Evolutionary conservation across 1,140 invertebrate genomes (phyloP).

Genomic region (Aphaenogaster rudis): DNA sequence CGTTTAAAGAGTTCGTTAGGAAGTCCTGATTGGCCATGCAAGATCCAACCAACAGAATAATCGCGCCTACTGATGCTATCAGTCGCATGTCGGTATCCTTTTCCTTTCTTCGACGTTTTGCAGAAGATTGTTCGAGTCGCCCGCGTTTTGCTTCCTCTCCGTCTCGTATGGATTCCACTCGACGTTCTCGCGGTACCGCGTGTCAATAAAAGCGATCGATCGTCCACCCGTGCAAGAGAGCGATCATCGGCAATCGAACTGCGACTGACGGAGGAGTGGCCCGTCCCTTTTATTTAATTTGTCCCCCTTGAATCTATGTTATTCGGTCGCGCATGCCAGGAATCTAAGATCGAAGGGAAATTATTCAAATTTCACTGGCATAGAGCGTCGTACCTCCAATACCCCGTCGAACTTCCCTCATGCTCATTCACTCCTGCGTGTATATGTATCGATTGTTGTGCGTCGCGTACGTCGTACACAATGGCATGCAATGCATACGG

Average conservation of each 20-base stretch:
- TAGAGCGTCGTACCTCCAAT: conserved; percentile 68
- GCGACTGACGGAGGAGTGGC: conserved; percentile 86
- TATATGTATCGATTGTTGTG: conserved; percentile 55
- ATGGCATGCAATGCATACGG: conserved; percentile 72
- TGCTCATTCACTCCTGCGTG: conserved; percentile 37
- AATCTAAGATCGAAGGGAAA: conserved; percentile 86
- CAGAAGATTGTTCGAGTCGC: background rate
- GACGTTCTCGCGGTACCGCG: background rate
- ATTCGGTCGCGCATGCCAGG: conserved; percentile 86
- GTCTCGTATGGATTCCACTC: background rate
- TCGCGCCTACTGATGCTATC: conserved; percentile 71
- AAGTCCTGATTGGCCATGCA: conserved; percentile 88
- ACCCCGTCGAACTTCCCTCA: background rate
- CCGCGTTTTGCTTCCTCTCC: background rate
- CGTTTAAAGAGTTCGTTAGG: conserved; percentile 90
- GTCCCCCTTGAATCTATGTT: conserved; percentile 86
- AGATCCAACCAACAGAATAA: conserved; percentile 75
- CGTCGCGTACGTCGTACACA: conserved; percentile 70
- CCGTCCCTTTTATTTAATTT: conserved; percentile 87
- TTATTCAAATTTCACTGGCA: conserved; percentile 87
- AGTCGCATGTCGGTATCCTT: conserved; percentile 77
- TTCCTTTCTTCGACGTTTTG: conserved; percentile 11
- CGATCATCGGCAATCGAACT: conserved; percentile 86
- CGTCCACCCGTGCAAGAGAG: conserved; percentile 72
- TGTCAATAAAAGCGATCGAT: conserved; percentile 65